A percentile compares a stretch with the other conserved stretches of the same genome.
Conservation (phyloP, 2,113 vertebrate species). For the Dicentrarchus labrax region DNA sequence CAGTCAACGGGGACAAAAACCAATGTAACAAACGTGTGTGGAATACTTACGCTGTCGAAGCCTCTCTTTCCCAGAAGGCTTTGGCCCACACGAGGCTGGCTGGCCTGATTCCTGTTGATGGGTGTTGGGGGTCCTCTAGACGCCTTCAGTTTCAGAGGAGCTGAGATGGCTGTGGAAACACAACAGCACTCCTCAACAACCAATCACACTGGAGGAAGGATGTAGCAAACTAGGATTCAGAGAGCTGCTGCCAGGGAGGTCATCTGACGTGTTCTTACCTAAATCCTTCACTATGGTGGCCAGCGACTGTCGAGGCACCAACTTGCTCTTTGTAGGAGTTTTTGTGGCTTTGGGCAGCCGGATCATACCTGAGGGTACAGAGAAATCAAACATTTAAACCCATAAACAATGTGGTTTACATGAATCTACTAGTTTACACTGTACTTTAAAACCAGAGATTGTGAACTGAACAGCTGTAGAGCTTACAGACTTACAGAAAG, state of each 20-base stretch:
- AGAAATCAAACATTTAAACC: neutral
- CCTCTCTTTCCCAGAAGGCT: constrained; percentile 90
- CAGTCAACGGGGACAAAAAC: neutral
- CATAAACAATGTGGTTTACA: neutral
- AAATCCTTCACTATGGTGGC: constrained; percentile 92
- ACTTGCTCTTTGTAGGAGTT: constrained; percentile 87
- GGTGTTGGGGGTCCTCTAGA: constrained; percentile 92
- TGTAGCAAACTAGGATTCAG: neutral
- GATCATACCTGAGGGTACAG: constrained; percentile 87
- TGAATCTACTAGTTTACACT: neutral
- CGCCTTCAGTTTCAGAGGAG: constrained; percentile 92
- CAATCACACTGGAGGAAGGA: neutral
- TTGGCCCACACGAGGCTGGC: constrained; percentile 87
- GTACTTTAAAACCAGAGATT: neutral
- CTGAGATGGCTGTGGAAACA: constrained; percentile 86
- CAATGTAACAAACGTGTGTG: neutral
- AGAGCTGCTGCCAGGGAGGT: neutral
- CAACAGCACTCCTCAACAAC: neutral
- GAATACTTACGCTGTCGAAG: constrained; percentile 88
- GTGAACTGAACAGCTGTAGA: neutral
- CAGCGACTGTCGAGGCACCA: constrained; percentile 88
- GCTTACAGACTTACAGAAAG: neutral
- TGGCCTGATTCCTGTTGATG: constrained; percentile 93
- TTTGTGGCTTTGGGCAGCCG: constrained; percentile 93
- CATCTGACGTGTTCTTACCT: constrained; percentile 78